Base-by-base conservation (phyloP, 2,797 vertebrate species). In the Hipposideros larvatus region DNA sequence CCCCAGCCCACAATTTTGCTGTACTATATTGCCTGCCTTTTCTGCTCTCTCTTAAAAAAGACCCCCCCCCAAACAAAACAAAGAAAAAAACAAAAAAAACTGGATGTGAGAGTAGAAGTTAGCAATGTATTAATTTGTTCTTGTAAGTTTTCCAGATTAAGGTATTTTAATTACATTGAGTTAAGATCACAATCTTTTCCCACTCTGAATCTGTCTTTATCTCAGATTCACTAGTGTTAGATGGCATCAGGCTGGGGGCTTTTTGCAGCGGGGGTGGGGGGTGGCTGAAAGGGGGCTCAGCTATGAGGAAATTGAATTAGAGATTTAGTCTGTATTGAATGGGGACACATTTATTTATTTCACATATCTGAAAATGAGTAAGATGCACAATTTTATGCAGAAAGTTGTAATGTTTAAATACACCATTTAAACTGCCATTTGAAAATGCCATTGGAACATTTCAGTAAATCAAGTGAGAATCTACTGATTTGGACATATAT, bases 361-460 rank as follows among this genome's bases (percentile, higher is more conserved):
- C 34, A 79, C 37, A 55, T 79, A 73, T 87, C 28, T 71, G 43
- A 61, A 87, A 15, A 65, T 48, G 53, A 93, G 26, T 70, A 94
- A 95, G 77, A 91, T 26, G 14, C 6, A 94, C 24, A 70, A 16
- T 68, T 79, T 87, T 87, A 73, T 90, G 31, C 14, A 85, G 59
- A 63, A 85, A 65, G 21, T 28, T 86, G 46, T 65, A 79, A 83
- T 31, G 31, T 83, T 95, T 63, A 37, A 90, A 68, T 51, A 74
- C 3, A 41, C 11, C 18, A 83, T 94, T 79, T 83, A 43, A 93
- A 59, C 11, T 88, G 46, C 0, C 7, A 70, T 57, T 61, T 87
- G 21, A 89, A 95, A 97, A 93, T 9, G 75, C 24, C 5, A 57
- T 37, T 53, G 2, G 11, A 79, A 43, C 24, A 43, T 37, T 57